phyloP scores from a whole-genome alignment of 2,888 invertebrate species.

The Apantesis nais region DNA sequence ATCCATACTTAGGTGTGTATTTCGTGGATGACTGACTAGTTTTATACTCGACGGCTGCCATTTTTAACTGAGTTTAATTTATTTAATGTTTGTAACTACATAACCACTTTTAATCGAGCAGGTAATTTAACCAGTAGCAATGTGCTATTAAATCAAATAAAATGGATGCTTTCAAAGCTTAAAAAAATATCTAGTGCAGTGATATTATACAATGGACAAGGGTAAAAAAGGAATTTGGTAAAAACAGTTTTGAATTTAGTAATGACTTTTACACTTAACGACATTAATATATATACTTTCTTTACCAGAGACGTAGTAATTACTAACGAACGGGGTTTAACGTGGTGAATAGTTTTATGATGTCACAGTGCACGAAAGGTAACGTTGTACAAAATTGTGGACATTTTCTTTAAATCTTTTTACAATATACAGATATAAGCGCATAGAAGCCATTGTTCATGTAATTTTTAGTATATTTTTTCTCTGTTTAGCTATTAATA shows the following conservation, averaged over 20 bases:
- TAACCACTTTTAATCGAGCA: background rate
- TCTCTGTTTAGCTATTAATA: conserved; percentile 76
- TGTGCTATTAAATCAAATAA: background rate
- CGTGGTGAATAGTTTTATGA: background rate
- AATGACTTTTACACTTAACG: no score
- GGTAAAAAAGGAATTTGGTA: background rate
- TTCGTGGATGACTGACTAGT: no score
- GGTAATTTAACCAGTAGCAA: no score
- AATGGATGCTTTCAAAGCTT: background rate
- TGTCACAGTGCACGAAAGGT: conserved; percentile 25
- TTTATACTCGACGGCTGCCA: no score
- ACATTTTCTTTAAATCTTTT: conserved; percentile 44
- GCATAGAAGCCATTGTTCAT: conserved; percentile 79
- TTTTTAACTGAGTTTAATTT: no score
- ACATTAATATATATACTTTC: no score
- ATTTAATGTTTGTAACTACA: no score
- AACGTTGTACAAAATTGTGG: conserved; percentile 49
- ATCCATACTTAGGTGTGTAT: no score
- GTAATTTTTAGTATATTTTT: conserved; percentile 73
- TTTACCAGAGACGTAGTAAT: no score
- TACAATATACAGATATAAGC: conserved; percentile 58
- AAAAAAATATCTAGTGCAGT: background rate
- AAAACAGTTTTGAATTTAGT: no score
- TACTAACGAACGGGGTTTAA: no score
- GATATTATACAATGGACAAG: background rate